phyloP scores from a whole-genome alignment of 2,797 vertebrate species.

The Eulemur coronatus region DNA sequence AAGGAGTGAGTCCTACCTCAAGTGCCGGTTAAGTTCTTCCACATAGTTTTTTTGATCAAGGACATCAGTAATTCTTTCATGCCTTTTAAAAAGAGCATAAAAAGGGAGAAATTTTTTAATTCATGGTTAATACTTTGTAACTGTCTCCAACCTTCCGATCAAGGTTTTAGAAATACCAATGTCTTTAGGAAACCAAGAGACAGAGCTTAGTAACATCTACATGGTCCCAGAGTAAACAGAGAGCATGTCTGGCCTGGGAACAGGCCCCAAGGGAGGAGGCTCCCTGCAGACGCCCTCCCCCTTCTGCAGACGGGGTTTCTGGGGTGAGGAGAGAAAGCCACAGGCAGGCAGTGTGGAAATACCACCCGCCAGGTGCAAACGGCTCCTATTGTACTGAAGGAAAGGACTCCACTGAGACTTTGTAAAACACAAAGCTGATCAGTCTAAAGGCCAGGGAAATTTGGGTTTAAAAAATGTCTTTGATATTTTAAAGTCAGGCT shows the following conservation, averaged over 20 bases:
- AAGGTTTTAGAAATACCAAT: not conserved
- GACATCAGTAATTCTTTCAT: constrained; percentile 93
- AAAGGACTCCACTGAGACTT: not conserved
- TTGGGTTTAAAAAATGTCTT: not conserved
- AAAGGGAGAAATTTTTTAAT: not conserved
- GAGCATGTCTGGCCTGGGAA: not conserved
- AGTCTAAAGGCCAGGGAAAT: not conserved
- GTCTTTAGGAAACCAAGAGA: not conserved
- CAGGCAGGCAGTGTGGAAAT: not conserved
- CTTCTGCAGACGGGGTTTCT: not conserved
- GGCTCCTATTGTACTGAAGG: not conserved
- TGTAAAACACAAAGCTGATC: not conserved
- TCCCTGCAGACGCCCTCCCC: not conserved
- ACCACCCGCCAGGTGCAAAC: no score
- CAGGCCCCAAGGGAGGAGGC: not conserved
- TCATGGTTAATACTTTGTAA: not conserved
- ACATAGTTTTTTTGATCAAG: constrained; percentile 99
- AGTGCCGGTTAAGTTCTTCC: constrained; percentile 96
- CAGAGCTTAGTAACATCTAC: not conserved
- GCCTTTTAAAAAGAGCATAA: constrained; percentile 84
- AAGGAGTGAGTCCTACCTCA: constrained; percentile 85
- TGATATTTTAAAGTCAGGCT: not conserved
- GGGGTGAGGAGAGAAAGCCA: not conserved
- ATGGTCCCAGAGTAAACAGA: no score
- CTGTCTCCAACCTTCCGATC: not conserved